Evolutionary conservation across 2,113 vertebrate species (phyloP).

Genomic region (Oreamnos americanus): DNA sequence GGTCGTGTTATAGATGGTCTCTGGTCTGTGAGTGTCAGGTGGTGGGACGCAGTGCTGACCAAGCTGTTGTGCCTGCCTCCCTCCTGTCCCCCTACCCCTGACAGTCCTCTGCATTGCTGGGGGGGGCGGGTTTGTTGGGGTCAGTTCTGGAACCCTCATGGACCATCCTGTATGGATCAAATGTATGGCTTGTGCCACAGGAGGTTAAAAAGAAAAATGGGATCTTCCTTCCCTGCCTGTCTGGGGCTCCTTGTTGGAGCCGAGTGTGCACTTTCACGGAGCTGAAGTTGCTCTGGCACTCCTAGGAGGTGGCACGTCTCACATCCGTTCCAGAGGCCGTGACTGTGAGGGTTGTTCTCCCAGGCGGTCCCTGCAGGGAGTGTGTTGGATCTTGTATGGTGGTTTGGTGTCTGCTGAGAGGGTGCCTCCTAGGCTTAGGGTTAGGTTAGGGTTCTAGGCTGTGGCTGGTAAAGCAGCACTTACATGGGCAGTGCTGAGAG

Average conservation of each 20-base stretch:
- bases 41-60: neutral
- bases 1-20: fast-evolving
- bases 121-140: neutral
- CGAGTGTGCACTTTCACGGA: fast-evolving
- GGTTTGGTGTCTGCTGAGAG: too few relatives aligned
- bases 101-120: fast-evolving
- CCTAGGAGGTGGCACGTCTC: fast-evolving
- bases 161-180: fast-evolving
- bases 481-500: fast-evolving
- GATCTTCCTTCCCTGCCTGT: neutral
- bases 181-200: neutral
- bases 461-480: fast-evolving
- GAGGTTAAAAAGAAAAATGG: neutral
- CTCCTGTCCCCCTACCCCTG: neutral
- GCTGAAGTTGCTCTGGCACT: neutral
- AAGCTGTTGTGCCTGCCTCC: neutral
- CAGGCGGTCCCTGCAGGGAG: neutral
- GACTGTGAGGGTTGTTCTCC: neutral
- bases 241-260: neutral
- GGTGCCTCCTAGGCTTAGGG: neutral
- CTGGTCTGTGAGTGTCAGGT: too few relatives aligned
- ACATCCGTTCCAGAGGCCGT: fast-evolving
- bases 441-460: neutral
- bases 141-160: fast-evolving
- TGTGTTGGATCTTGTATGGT: fast-evolving